A percentile compares a stretch with the other conserved stretches of the same genome.
phyloP scores from a whole-genome alignment of 2,797 vertebrate genomes.

The Craterocephalus amniculus region DNA sequence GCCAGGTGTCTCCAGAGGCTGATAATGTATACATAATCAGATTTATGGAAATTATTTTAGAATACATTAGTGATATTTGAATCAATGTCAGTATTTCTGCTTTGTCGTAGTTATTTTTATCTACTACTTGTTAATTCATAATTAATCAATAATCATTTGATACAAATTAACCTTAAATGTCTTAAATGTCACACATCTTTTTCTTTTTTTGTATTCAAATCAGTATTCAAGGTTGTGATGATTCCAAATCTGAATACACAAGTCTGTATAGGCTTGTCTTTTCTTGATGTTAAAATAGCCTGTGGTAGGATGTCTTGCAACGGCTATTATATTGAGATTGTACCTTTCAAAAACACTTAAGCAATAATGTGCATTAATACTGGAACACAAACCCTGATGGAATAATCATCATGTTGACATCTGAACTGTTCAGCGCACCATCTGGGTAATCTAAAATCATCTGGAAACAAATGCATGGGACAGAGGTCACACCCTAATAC shows the following conservation, averaged over 20 bases:
- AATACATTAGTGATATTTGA: not conserved
- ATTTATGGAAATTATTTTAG: not conserved
- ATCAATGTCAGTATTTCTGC: not conserved
- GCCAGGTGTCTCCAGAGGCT: not conserved
- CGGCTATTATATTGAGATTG: not conserved
- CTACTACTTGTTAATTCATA: not conserved
- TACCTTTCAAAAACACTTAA: not conserved
- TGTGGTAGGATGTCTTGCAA: too few species aligned
- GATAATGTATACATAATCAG: not conserved
- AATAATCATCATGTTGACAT: constrained; percentile 14
- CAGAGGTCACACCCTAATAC: not conserved
- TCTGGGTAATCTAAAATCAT: constrained; percentile 10
- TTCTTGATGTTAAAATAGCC: not conserved
- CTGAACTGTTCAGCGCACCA: constrained; percentile 14
- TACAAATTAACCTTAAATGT: too few species aligned
- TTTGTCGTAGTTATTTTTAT: not conserved
- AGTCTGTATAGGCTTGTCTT: not conserved
- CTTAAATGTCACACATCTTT: not conserved
- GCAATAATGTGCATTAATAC: constrained; percentile 1
- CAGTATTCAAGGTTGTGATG: not conserved
- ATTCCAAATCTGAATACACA: not conserved
- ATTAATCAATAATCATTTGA: too few species aligned
- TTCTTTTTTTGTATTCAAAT: not conserved
- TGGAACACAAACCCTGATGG: constrained; percentile 2
- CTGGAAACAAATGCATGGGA: constrained; percentile 17